Evolutionary conservation across 2,797 vertebrate species (phyloP).

Genomic region (Sebastes taczanowskii): DNA sequence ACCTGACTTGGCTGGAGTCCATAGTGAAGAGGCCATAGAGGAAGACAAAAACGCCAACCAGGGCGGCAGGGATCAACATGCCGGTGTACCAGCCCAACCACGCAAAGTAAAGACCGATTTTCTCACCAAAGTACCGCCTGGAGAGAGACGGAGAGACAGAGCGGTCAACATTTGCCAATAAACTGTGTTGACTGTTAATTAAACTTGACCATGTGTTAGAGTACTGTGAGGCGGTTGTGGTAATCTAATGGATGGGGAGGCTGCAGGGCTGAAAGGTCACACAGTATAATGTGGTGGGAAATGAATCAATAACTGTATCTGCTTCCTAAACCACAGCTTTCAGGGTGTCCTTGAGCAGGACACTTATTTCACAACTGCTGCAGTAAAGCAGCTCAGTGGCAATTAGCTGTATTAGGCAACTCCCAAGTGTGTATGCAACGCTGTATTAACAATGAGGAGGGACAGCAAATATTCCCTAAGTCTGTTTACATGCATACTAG

Average conservation of each 20-base stretch:
- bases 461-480: neutral
- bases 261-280: conserved; percentile 4
- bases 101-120: conserved; percentile 98
- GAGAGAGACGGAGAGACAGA: conserved; percentile 31
- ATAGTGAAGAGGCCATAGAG: conserved; percentile 98
- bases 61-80: conserved; percentile 96
- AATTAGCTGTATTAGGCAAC: neutral
- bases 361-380: neutral
- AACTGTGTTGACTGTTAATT: neutral
- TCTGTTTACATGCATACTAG: neutral
- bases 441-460: neutral
- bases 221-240: neutral
- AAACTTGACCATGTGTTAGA: neutral
- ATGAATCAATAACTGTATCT: conserved; percentile 10
- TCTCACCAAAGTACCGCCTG: conserved; percentile 98
- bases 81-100: conserved; percentile 99
- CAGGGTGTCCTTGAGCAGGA: conserved; percentile 28
- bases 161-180: neutral
- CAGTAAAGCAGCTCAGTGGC: neutral
- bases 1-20: conserved; percentile 99
- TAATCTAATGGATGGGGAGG: conserved; percentile 6
- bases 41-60: conserved; percentile 97
- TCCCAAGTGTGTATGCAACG: neutral
- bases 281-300: neutral
- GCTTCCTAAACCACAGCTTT: conserved; percentile 26